phyloP scores from a whole-genome alignment of 2,797 vertebrate species.

The Telmatherina bonti region DNA sequence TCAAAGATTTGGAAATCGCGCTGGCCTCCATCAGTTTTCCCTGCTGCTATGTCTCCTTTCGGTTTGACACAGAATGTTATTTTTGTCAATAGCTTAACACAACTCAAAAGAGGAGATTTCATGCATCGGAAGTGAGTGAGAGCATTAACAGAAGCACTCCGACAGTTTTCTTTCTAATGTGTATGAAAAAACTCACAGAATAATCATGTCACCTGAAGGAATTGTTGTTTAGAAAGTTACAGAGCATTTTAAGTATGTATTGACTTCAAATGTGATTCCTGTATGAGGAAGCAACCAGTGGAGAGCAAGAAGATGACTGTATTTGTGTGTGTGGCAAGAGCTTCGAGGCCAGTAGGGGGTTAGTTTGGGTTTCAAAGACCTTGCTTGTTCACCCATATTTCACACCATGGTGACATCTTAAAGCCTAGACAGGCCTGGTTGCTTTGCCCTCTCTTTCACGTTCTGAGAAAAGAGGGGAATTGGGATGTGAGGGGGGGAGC shows the following conservation, averaged over 20 bases:
- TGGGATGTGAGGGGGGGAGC: constrained; percentile 71
- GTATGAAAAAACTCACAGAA: background rate
- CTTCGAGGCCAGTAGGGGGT: constrained; percentile 60
- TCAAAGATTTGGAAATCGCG: constrained; percentile 65
- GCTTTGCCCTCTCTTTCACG: constrained; percentile 84
- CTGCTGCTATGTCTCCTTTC: constrained; percentile 14
- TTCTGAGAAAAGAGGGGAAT: constrained; percentile 82
- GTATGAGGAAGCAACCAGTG: constrained; percentile 52
- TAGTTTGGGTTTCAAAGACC: constrained; percentile 84
- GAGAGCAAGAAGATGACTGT: constrained; percentile 41
- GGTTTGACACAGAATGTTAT: constrained; percentile 29
- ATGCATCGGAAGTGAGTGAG: constrained; percentile 7
- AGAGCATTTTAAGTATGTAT: constrained; percentile 23
- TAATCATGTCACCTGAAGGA: constrained; percentile 11
- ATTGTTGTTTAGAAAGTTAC: constrained; percentile 35
- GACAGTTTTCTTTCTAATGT: constrained; percentile 2
- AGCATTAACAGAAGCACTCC: constrained; percentile 14
- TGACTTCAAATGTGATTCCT: constrained; percentile 50
- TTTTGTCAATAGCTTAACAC: constrained; percentile 22
- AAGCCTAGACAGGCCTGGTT: constrained; percentile 85
- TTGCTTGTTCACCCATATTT: constrained; percentile 86
- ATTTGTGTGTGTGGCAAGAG: constrained; percentile 58
- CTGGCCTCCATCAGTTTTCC: constrained; percentile 43
- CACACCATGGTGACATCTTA: constrained; percentile 87
- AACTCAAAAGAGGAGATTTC: constrained; percentile 1